Percentiles rank a stretch among this genome's conserved stretches.
These are phyloP conservation scores for Scomberomorus guttatus DNA, from an alignment of 2,797 vertebrate species.

Conservation along the genomic window DNA sequence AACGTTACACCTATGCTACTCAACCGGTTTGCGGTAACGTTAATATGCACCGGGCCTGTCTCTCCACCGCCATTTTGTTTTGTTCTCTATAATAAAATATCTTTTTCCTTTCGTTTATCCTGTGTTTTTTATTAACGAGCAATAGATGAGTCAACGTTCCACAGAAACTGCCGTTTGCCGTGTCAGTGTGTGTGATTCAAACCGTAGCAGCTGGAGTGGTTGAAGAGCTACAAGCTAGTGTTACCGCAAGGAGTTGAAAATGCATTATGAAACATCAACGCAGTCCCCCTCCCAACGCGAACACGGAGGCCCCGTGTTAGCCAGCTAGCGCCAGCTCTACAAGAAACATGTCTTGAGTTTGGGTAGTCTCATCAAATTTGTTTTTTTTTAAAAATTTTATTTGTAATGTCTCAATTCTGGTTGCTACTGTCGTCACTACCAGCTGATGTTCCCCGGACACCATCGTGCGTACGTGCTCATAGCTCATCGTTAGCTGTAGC, in stretches of 20 bases:
- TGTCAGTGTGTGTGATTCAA: slow-evolving; percentile 3
- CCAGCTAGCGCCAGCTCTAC: slow-evolving; percentile 35
- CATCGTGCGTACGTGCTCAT: background rate
- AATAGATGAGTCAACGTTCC: no score
- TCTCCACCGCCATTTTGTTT: slow-evolving; percentile 89
- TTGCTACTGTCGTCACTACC: background rate
- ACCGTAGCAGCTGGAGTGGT: background rate
- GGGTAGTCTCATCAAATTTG: background rate
- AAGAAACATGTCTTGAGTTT: background rate
- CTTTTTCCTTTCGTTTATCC: slow-evolving; percentile 49
- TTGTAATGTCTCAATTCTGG: background rate
- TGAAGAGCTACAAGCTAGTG: background rate
- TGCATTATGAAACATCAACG: slow-evolving; percentile 79
- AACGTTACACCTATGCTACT: background rate
- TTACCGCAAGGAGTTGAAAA: slow-evolving; percentile 43
- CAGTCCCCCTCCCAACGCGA: slow-evolving; percentile 77
- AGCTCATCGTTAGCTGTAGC: slow-evolving; percentile 17
- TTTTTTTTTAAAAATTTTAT: background rate
- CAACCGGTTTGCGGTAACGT: slow-evolving; percentile 29
- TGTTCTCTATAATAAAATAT: slow-evolving; percentile 78
- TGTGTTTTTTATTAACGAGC: no score
- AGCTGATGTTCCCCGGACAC: background rate
- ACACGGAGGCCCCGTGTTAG: slow-evolving; percentile 73
- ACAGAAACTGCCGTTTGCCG: no score
- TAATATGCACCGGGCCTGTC: slow-evolving; percentile 68